These are phyloP conservation scores for Siniperca obscura DNA, from an alignment of 2,797 vertebrate species.

Conservation along the genomic window DNA sequence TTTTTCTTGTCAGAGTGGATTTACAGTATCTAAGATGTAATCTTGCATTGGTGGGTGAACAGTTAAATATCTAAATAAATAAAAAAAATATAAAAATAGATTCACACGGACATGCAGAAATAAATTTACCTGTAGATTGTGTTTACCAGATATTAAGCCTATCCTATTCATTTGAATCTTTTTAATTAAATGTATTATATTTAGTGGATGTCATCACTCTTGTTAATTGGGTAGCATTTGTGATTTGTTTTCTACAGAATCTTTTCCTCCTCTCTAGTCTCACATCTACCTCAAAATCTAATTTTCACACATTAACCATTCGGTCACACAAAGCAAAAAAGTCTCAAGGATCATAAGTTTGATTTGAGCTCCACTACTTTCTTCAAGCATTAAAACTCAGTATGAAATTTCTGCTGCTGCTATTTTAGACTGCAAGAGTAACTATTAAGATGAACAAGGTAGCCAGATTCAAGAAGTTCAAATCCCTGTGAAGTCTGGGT, in stretches of 20 bases:
- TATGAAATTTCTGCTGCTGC: slow-evolving; percentile 33
- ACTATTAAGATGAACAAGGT: slow-evolving; percentile 40
- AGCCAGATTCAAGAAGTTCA: slow-evolving; percentile 42
- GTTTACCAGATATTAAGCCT: not conserved
- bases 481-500: slow-evolving; percentile 43
- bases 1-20: not conserved
- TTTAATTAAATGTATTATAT: not conserved
- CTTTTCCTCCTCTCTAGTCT: not conserved
- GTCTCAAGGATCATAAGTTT: slow-evolving; percentile 4
- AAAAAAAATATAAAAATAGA: not conserved
- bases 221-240: not conserved
- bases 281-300: not conserved
- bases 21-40: not conserved
- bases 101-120: not conserved
- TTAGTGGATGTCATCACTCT: not conserved
- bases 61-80: not conserved
- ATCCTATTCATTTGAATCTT: not conserved
- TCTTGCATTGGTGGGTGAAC: not conserved
- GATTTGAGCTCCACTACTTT: slow-evolving; percentile 3
- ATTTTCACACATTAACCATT: slow-evolving; percentile 20
- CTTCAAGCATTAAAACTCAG: slow-evolving; percentile 23
- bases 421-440: slow-evolving; percentile 36
- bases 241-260: not conserved
- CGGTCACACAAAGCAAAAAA: slow-evolving; percentile 10
- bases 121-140: not conserved